phyloP scores from a whole-genome alignment of 2,113 vertebrate species.

The Microtus ochrogaster region DNA sequence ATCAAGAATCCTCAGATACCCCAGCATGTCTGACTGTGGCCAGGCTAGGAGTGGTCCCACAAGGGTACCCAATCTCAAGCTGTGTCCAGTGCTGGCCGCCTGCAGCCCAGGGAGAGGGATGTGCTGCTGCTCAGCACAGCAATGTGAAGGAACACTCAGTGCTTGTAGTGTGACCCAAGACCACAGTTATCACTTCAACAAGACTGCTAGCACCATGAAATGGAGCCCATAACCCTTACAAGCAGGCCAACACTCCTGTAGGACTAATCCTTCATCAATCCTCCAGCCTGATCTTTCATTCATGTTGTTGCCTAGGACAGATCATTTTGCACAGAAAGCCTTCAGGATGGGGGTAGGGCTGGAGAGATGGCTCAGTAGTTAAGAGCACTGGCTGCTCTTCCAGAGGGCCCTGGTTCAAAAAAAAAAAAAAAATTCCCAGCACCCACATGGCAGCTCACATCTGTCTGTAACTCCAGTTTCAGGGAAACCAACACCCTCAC shows the following conservation, averaged over 20 bases:
- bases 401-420: too few species aligned
- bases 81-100: background rate
- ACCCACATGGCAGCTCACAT: too few species aligned
- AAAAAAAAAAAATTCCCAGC: too few species aligned
- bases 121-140: background rate
- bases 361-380: too few species aligned
- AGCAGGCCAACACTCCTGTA: slow-evolving; percentile 76
- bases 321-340: background rate
- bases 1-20: background rate
- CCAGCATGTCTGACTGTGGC: background rate
- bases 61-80: background rate
- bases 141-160: background rate
- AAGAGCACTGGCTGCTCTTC: too few species aligned
- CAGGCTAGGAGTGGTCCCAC: background rate
- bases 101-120: background rate
- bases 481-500: too few species aligned
- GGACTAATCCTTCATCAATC: background rate
- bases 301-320: background rate
- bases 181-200: slow-evolving; percentile 53
- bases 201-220: slow-evolving; percentile 89
- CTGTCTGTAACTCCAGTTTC: too few species aligned
- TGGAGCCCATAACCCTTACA: slow-evolving; percentile 94
- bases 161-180: background rate
- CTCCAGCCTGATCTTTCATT: background rate
- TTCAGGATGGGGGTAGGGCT: too few species aligned